phyloP scores from a whole-genome alignment of 2,797 vertebrate genomes.

The Manis crassicaudata region DNA sequence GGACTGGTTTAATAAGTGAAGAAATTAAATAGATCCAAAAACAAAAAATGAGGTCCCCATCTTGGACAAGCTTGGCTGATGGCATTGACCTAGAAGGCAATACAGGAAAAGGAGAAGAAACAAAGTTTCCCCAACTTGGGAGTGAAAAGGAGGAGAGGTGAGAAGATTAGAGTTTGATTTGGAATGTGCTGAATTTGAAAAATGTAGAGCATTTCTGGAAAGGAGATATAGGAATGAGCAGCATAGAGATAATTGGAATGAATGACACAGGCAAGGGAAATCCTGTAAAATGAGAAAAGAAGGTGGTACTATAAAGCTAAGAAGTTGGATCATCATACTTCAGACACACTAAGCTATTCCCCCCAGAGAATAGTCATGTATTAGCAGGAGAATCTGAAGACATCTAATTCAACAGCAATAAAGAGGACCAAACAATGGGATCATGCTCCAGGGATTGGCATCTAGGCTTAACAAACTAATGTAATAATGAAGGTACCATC shows the following conservation, averaged over 20 bases:
- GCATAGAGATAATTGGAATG: background rate
- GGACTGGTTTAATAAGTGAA: background rate
- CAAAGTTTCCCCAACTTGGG: background rate
- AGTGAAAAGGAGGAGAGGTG: background rate
- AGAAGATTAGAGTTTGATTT: background rate
- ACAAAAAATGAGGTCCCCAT: background rate
- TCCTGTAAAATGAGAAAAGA: background rate
- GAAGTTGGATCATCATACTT: background rate
- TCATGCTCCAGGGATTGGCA: constrained; percentile 54
- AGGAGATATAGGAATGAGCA: background rate
- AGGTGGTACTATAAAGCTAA: background rate
- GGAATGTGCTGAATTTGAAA: background rate
- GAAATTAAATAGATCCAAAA: background rate
- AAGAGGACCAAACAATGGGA: constrained; percentile 52
- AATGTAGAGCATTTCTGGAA: background rate
- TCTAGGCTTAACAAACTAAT: background rate
- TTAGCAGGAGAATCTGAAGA: constrained; percentile 46
- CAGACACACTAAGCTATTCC: background rate
- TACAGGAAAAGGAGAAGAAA: background rate
- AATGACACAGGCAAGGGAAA: background rate
- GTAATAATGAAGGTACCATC: background rate
- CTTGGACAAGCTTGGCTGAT: background rate
- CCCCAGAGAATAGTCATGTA: background rate
- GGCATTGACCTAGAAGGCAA: background rate
- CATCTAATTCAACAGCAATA: constrained; percentile 53